A percentile compares a stretch with the other conserved stretches of the same genome.
phyloP scores from a whole-genome alignment of 1,140 invertebrate species.

The Ostrea edulis region DNA sequence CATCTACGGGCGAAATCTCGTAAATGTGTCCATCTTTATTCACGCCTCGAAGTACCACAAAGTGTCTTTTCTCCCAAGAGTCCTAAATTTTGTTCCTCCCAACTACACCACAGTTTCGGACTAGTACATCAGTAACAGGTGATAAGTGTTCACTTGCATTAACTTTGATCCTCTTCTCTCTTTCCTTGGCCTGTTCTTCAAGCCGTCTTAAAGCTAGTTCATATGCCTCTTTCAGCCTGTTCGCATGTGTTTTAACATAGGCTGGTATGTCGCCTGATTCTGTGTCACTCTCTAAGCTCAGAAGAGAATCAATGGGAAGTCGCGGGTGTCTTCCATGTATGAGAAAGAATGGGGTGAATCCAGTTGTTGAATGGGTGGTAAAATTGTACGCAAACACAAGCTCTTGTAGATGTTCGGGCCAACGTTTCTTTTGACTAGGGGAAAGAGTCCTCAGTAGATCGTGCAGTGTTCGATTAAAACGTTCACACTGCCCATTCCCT shows the following conservation, averaged over 20 bases:
- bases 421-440: slow-evolving; percentile 46
- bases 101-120: slow-evolving; percentile 27
- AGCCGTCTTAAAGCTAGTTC: background rate
- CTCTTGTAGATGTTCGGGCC: slow-evolving; percentile 58
- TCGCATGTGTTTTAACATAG: slow-evolving; percentile 17
- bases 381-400: slow-evolving; percentile 55
- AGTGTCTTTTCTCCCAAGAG: background rate
- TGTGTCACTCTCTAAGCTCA: slow-evolving; percentile 7
- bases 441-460: slow-evolving; percentile 42
- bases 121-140: slow-evolving; percentile 3
- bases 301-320: slow-evolving; percentile 52
- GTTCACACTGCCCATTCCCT: slow-evolving; percentile 41
- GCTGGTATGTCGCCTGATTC: background rate
- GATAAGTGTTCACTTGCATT: background rate
- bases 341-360: slow-evolving; percentile 56
- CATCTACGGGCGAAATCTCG: background rate
- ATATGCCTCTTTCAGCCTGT: slow-evolving; percentile 30
- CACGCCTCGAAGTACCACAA: background rate
- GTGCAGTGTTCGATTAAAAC: slow-evolving; percentile 41
- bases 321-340: slow-evolving; percentile 53
- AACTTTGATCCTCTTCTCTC: slow-evolving; percentile 7
- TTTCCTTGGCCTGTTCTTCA: slow-evolving; percentile 4
- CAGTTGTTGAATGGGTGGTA: slow-evolving; percentile 56
- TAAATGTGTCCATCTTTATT: slow-evolving; percentile 9
- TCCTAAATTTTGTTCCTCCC: slow-evolving; percentile 39